Evolutionary conservation across 2,888 invertebrate genomes (phyloP).

Genomic region (Apotomis capreana): DNA sequence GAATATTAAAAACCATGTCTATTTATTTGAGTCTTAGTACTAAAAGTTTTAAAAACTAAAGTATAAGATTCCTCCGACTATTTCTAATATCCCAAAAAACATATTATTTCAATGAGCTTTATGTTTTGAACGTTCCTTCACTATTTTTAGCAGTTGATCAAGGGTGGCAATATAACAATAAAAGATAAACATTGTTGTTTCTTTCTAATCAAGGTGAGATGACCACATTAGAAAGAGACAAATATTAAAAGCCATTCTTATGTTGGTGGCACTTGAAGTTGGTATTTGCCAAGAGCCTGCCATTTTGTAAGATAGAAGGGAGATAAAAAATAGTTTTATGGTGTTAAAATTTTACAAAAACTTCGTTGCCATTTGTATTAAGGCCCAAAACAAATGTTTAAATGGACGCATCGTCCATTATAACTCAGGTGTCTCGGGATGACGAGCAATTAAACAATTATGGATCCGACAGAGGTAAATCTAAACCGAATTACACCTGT

Average conservation of each 20-base stretch:
- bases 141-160: constrained; percentile 67
- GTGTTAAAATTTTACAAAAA: constrained; percentile 80
- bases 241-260: constrained; percentile 53
- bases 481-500: constrained; percentile 81
- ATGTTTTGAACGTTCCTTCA: constrained; percentile 44
- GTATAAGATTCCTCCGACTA: background rate
- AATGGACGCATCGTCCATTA: constrained; percentile 99
- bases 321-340: constrained; percentile 84
- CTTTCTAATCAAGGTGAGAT: constrained; percentile 48
- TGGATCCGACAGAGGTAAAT: constrained; percentile 95
- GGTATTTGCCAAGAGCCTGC: constrained; percentile 82
- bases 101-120: background rate
- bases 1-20: no score
- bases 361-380: constrained; percentile 79
- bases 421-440: constrained; percentile 98
- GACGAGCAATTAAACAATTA: constrained; percentile 97
- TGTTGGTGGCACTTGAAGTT: constrained; percentile 72
- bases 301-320: constrained; percentile 84
- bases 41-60: no score
- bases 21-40: no score
- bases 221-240: constrained; percentile 53
- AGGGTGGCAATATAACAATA: constrained; percentile 60
- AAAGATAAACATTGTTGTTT: constrained; percentile 49
- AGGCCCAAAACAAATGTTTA: constrained; percentile 83
- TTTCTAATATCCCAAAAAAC: background rate